A percentile compares a stretch with the other conserved stretches of the same genome.
Evolutionary conservation across 1,140 invertebrate genomes (phyloP).

Genomic region (Atta texana): DNA sequence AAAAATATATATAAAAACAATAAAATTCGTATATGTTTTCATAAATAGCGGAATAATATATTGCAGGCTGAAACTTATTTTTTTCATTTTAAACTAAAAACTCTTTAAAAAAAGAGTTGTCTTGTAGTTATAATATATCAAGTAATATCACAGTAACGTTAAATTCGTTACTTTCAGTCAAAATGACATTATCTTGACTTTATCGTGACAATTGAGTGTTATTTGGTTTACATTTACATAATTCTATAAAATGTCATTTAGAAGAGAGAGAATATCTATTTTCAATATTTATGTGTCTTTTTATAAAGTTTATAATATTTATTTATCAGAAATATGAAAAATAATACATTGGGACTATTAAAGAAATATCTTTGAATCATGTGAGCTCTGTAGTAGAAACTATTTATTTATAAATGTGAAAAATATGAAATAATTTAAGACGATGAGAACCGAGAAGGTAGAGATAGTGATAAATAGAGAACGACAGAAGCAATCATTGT

Average conservation of each 20-base stretch:
- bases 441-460: too few relatives aligned
- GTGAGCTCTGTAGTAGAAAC: neutral
- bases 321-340: neutral
- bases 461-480: neutral
- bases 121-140: too few relatives aligned
- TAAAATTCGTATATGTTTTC: too few relatives aligned
- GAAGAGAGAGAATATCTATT: neutral
- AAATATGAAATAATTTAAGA: neutral
- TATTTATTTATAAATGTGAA: neutral
- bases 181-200: too few relatives aligned
- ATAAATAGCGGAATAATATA: too few relatives aligned
- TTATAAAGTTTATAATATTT: neutral
- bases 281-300: neutral
- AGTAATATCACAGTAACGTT: too few relatives aligned
- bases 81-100: too few relatives aligned
- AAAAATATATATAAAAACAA: too few relatives aligned
- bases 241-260: neutral
- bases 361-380: neutral
- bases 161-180: too few relatives aligned
- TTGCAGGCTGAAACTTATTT: too few relatives aligned
- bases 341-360: neutral
- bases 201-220: too few relatives aligned
- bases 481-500: conserved; percentile 51
- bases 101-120: too few relatives aligned
- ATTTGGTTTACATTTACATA: neutral